Base-by-base conservation (phyloP, 1,140 invertebrate species). In the Drosophila auraria region DNA sequence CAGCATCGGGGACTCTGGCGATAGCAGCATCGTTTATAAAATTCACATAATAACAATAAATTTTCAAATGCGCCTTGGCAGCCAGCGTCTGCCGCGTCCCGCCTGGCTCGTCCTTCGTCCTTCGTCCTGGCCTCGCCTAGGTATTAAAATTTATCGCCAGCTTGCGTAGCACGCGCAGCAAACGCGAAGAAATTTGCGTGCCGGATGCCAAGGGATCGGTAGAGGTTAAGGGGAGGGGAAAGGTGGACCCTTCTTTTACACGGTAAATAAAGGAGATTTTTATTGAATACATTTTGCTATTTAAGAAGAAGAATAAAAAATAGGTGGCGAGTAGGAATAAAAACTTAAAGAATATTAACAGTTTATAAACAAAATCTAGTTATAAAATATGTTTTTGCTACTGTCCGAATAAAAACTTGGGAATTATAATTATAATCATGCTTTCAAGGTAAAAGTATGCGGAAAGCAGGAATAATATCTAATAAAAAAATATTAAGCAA, bases 1-100 rank as follows among this genome's bases (percentile, higher is more conserved):
- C 40, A 27, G 23, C 47, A 69, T 30, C 56, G 62, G 75, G 40
- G 56, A 51, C 51, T 60, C 56, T 44, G 58, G 70, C 79, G 60
- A 45, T 59, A 77, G 81, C 77, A 77, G 70, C 74, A 87, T 81
- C 87, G 80, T 91, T 91, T 91, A 91, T 91, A 91, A 91, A 91
- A 91, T 91, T 91, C 87, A 87, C 87, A 91, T 91, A 91, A 91
- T 91, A 91, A 91, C 87, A 91, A 91, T 91, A 91, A 91, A 91
- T 91, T 91, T 76, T 83, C 74, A 80, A 89, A 84, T 84, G 84
- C 81, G 84, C 71, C 83, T 59, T 81, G 73, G 47, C 79, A 64
- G 82, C 58, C 78, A 63, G 44, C 68, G 49, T 56, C 68, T 47
- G 68, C 36, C 36, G 2, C 15, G 7, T 27, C 50, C 30, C 17